A percentile compares a stretch with the other conserved stretches of the same genome.
Conservation (phyloP, 2,888 invertebrate genomes). For the Andrena camellia region DNA sequence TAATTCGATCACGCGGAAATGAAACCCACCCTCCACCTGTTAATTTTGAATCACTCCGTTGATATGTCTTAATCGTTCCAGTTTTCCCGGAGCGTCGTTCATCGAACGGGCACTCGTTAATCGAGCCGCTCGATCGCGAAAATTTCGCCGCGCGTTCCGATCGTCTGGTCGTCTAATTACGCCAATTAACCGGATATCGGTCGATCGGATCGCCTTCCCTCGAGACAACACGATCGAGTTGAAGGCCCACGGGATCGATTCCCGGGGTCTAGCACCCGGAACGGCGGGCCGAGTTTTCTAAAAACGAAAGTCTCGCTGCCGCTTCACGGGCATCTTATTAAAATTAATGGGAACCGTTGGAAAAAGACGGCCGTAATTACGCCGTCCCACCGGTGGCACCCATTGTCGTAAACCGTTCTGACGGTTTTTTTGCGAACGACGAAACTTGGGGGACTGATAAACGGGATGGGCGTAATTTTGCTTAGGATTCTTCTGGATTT, state of each 20-base stretch:
- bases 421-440: background rate
- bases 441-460: constrained; percentile 13
- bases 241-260: constrained; percentile 38
- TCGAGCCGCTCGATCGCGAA: constrained; percentile 63
- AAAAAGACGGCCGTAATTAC: constrained; percentile 55
- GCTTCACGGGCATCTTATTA: constrained; percentile 54
- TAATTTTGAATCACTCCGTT: constrained; percentile 60
- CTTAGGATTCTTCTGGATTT: background rate
- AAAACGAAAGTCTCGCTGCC: constrained; percentile 37
- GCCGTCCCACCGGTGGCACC: constrained; percentile 27
- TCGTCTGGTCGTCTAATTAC: constrained; percentile 61
- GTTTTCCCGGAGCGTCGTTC: constrained; percentile 39
- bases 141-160: constrained; percentile 54
- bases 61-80: constrained; percentile 61
- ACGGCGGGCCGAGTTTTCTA: background rate
- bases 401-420: constrained; percentile 53
- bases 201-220: constrained; percentile 39
- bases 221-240: constrained; percentile 39
- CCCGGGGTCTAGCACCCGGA: constrained; percentile 39
- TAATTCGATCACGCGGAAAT: constrained; percentile 19
- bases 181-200: constrained; percentile 65
- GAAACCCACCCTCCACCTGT: constrained; percentile 20
- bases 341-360: constrained; percentile 49
- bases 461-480: background rate
- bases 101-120: constrained; percentile 55